A percentile compares a stretch with the other conserved stretches of the same genome.
Evolutionary conservation across 2,113 vertebrate species (phyloP).

Genomic region (Macheiramphus alcinus): DNA sequence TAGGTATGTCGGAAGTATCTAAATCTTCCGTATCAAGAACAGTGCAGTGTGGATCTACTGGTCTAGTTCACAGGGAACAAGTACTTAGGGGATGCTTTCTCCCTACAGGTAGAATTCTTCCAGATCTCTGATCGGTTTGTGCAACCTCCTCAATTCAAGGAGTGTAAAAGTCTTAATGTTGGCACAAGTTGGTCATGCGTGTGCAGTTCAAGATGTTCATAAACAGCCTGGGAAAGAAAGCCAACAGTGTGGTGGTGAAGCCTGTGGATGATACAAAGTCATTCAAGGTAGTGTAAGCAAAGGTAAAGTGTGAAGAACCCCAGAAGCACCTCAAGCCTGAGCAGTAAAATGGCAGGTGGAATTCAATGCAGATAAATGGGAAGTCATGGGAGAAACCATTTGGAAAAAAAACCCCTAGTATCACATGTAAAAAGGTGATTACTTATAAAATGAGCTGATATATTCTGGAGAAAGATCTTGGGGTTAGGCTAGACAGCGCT

Average conservation of each 20-base stretch:
- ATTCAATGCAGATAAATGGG: neutral
- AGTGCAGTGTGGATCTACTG: neutral
- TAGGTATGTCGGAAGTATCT: neutral
- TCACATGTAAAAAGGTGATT: neutral
- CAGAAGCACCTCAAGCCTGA: neutral
- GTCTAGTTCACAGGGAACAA: neutral
- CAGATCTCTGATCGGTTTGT: neutral
- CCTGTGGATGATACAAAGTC: neutral
- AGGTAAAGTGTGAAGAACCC: neutral
- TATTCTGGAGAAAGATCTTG: neutral
- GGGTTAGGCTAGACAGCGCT: neutral
- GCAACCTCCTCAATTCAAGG: neutral
- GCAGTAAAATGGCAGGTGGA: neutral
- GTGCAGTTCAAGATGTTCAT: neutral
- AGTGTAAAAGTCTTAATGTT: neutral
- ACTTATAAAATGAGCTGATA: neutral
- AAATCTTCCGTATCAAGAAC: neutral
- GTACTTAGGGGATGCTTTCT: neutral
- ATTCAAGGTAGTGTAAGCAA: accelerated
- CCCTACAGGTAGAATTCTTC: neutral
- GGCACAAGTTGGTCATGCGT: neutral
- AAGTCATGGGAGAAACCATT: neutral
- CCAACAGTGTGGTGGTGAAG: neutral
- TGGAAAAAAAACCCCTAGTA: neutral
- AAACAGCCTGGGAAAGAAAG: neutral